Conservation (phyloP, 2,888 invertebrate genomes). For the Resseliella maxima region DNA sequence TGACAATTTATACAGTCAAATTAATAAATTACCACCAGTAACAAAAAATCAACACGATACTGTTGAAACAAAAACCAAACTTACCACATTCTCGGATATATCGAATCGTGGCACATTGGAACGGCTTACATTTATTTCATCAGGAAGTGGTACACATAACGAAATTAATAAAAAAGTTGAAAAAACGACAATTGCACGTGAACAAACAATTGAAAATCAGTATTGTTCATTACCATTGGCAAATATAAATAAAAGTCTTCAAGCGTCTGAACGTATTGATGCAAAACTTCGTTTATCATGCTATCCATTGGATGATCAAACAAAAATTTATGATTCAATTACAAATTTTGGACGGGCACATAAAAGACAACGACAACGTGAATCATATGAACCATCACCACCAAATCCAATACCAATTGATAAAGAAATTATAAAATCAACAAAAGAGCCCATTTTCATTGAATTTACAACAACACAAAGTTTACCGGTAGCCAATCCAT, state of each 20-base stretch:
- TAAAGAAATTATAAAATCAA: slow-evolving; percentile 60
- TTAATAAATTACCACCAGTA: slow-evolving; percentile 71
- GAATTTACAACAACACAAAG: slow-evolving; percentile 61
- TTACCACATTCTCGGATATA: slow-evolving; percentile 63
- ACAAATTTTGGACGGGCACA: slow-evolving; percentile 65
- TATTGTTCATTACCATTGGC: slow-evolving; percentile 79
- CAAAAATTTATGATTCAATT: slow-evolving; percentile 65
- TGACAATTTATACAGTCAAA: slow-evolving; percentile 62
- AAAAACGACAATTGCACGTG: neutral
- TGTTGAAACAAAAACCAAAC: slow-evolving; percentile 65
- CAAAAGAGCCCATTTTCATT: slow-evolving; percentile 64
- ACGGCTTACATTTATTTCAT: slow-evolving; percentile 61
- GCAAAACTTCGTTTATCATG: slow-evolving; percentile 72
- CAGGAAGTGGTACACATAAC: slow-evolving; percentile 57
- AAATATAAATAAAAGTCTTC: slow-evolving; percentile 75
- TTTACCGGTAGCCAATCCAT: neutral
- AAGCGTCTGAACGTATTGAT: slow-evolving; percentile 79
- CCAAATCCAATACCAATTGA: slow-evolving; percentile 58
- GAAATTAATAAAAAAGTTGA: slow-evolving; percentile 56
- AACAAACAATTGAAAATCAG: slow-evolving; percentile 72
- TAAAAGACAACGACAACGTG: slow-evolving; percentile 64
- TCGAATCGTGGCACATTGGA: slow-evolving; percentile 61
- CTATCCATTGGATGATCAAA: slow-evolving; percentile 51
- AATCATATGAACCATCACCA: slow-evolving; percentile 59
- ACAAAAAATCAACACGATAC: slow-evolving; percentile 68